A percentile compares a stretch with the other conserved stretches of the same genome.
These are phyloP conservation scores for Atta colombica DNA, from an alignment of 1,140 invertebrate genomes.

Conservation along the genomic window DNA sequence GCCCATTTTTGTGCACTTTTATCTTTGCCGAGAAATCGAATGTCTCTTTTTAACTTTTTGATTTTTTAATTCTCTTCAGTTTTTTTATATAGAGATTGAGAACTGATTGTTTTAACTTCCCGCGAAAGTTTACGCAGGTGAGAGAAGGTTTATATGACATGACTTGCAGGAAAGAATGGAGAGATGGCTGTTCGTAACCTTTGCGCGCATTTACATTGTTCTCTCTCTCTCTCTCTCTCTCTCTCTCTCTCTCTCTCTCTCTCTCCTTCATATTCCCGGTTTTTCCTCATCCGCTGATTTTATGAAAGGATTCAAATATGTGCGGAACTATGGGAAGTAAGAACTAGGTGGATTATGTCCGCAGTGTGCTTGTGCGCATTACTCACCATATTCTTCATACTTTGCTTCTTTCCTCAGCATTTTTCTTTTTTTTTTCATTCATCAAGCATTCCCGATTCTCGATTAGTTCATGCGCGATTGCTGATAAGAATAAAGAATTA, in stretches of 20 bases:
- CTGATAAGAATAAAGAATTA: background rate
- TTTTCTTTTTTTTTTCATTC: slow-evolving; percentile 19
- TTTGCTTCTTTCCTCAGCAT: slow-evolving; percentile 24
- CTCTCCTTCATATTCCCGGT: slow-evolving; percentile 44
- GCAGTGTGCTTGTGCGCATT: slow-evolving; percentile 37
- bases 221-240: background rate
- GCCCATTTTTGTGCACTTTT: background rate
- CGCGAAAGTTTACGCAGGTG: slow-evolving; percentile 52
- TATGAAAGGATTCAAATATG: slow-evolving; percentile 56
- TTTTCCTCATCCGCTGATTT: slow-evolving; percentile 44
- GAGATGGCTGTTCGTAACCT: slow-evolving; percentile 20
- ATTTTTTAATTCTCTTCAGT: background rate
- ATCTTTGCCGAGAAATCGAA: background rate
- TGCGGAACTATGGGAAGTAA: slow-evolving; percentile 54
- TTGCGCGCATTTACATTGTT: slow-evolving; percentile 47
- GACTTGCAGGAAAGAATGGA: slow-evolving; percentile 47
- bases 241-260: slow-evolving; percentile 21
- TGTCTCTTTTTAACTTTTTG: background rate
- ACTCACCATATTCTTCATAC: slow-evolving; percentile 42
- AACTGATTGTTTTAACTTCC: slow-evolving; percentile 43
- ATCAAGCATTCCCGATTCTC: background rate
- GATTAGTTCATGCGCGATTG: background rate
- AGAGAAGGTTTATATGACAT: slow-evolving; percentile 33
- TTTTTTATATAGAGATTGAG: slow-evolving; percentile 15
- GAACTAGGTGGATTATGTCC: slow-evolving; percentile 56